These are phyloP conservation scores for Caenorhabditis sp. DNA, from an alignment of 2,888 invertebrate species.

Conservation along the genomic window DNA sequence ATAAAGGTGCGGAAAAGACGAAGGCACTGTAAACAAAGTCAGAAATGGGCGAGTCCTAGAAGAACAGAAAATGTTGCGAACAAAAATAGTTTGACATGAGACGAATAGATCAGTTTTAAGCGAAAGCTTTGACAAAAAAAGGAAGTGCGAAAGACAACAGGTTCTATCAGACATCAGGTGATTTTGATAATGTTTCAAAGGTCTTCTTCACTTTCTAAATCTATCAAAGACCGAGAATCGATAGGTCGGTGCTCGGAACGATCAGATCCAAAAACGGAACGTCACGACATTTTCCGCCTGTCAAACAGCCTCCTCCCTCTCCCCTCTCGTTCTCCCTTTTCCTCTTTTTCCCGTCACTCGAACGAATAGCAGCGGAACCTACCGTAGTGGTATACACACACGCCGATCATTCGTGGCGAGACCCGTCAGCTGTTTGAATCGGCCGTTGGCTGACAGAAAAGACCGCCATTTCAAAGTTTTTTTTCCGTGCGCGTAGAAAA, in stretches of 20 bases:
- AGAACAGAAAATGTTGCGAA: too few relatives aligned
- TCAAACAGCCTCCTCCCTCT: constrained; percentile 7
- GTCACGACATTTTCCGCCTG: constrained; percentile 34
- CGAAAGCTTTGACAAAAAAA: too few relatives aligned
- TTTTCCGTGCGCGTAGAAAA: constrained; percentile 22
- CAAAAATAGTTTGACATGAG: too few relatives aligned
- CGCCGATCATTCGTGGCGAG: constrained; percentile 38
- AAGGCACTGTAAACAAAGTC: too few relatives aligned
- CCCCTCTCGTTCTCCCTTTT: constrained; percentile 10
- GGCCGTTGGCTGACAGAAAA: constrained; percentile 19
- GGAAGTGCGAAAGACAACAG: too few relatives aligned
- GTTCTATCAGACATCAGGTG: too few relatives aligned
- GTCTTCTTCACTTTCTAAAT: background rate
- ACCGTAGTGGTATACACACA: constrained; percentile 7
- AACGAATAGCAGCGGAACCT: background rate
- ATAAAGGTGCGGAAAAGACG: too few relatives aligned
- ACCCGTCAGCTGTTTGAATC: constrained; percentile 45
- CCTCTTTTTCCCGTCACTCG: constrained; percentile 3
- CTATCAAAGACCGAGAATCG: background rate
- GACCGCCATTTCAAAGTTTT: constrained; percentile 55
- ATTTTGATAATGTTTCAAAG: background rate
- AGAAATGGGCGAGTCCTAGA: too few relatives aligned
- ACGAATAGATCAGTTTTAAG: too few relatives aligned
- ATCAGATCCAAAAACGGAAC: constrained; percentile 35
- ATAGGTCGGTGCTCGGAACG: background rate